A percentile compares a stretch with the other conserved stretches of the same genome.
phyloP scores from a whole-genome alignment of 2,888 invertebrate species.

The Brachylomia viminalis region DNA sequence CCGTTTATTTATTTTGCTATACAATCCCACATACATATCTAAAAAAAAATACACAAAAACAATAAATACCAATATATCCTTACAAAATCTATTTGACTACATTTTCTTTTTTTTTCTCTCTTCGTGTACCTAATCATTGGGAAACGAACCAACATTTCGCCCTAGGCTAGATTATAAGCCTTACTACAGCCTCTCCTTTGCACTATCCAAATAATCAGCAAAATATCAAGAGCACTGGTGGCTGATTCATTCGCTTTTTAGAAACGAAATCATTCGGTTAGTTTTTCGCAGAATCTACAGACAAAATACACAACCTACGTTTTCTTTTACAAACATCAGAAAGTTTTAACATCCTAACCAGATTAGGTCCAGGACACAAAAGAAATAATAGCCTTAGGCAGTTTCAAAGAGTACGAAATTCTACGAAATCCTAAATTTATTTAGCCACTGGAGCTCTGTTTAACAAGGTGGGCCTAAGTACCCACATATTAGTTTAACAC shows the following conservation, averaged over 20 bases:
- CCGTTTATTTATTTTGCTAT: too few relatives aligned
- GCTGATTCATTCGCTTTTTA: background rate
- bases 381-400: background rate
- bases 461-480: constrained; percentile 17
- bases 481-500: constrained; percentile 11
- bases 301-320: too few relatives aligned
- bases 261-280: background rate
- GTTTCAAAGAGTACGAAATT: background rate
- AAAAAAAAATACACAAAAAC: background rate
- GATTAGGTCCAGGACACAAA: background rate
- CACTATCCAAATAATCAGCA: background rate
- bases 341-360: background rate
- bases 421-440: constrained; percentile 13
- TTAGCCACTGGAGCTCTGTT: background rate
- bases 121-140: background rate
- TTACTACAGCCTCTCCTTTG: constrained; percentile 3
- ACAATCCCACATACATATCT: too few relatives aligned
- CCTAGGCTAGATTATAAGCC: constrained; percentile 23
- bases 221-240: background rate
- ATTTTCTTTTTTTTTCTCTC: background rate
- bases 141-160: constrained; percentile 8
- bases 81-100: background rate
- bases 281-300: background rate
- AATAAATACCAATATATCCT: too few relatives aligned
- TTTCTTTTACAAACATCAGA: background rate